Conservation (phyloP, 1,140 invertebrate species). For the Drosophila baimaii region DNA sequence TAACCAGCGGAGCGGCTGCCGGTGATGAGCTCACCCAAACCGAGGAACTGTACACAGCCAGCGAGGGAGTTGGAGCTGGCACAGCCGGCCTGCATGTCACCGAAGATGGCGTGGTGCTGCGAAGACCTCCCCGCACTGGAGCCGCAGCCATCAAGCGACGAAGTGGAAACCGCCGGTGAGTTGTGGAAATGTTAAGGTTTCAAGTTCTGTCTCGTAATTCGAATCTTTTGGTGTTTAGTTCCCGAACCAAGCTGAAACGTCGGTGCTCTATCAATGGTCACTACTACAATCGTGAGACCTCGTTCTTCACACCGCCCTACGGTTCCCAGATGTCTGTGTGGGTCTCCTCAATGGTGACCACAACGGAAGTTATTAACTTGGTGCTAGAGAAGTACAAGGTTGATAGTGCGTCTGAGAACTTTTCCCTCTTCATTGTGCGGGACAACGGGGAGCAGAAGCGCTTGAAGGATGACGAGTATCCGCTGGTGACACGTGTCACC, state of each 20-base stretch:
- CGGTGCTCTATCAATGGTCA: constrained; percentile 95
- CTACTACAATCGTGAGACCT: constrained; percentile 94
- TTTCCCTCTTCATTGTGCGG: constrained; percentile 92
- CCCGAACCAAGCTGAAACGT: constrained; percentile 89
- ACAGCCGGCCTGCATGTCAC: constrained; percentile 75
- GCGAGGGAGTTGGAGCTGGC: constrained; percentile 67
- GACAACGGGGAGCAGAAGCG: constrained; percentile 93
- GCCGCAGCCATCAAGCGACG: constrained; percentile 89
- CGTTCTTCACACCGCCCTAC: constrained; percentile 93
- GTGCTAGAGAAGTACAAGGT: constrained; percentile 95
- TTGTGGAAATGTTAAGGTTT: neutral
- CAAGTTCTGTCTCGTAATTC: neutral
- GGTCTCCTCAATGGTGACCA: constrained; percentile 92
- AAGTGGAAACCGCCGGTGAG: constrained; percentile 87
- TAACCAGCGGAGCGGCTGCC: constrained; percentile 75
- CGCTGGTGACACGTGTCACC: constrained; percentile 90
- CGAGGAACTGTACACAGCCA: constrained; percentile 70
- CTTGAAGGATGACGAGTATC: constrained; percentile 91
- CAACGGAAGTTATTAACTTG: constrained; percentile 92
- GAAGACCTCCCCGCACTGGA: constrained; percentile 85
- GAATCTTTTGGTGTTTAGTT: constrained; percentile 79
- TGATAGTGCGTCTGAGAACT: constrained; percentile 90
- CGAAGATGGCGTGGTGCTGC: constrained; percentile 80
- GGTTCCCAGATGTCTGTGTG: constrained; percentile 94
- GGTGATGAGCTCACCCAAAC: constrained; percentile 82